Conservation (phyloP, 2,888 invertebrate genomes). For the Halictus ligatus region DNA sequence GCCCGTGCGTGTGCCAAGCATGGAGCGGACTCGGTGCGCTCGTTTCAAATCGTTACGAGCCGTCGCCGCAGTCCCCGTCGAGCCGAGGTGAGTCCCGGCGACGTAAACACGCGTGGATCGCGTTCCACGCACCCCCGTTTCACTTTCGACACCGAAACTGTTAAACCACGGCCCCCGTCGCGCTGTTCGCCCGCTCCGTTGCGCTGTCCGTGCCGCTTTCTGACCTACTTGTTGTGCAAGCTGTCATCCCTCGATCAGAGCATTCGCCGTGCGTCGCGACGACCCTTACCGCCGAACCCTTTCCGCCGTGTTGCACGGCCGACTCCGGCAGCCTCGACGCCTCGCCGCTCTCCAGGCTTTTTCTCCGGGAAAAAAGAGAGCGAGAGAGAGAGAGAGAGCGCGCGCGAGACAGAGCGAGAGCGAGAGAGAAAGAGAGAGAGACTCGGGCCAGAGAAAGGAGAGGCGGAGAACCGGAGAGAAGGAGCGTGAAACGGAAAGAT, state of each 20-base stretch:
- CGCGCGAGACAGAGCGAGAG: not conserved
- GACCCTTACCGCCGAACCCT: slow-evolving; percentile 24
- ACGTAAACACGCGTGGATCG: slow-evolving; percentile 58
- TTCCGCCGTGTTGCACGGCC: not conserved
- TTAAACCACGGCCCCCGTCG: slow-evolving; percentile 8
- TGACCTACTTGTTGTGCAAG: slow-evolving; percentile 76
- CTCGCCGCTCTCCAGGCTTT: slow-evolving; percentile 31
- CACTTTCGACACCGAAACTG: slow-evolving; percentile 21
- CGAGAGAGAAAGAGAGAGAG: not conserved
- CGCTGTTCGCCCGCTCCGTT: slow-evolving; percentile 8
- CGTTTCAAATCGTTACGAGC: slow-evolving; percentile 78
- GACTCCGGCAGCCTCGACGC: slow-evolving; percentile 7
- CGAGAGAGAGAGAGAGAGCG: not conserved
- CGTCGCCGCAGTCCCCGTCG: slow-evolving; percentile 69
- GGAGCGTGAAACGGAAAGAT: slow-evolving; percentile 54
- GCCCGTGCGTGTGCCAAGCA: slow-evolving; percentile 73
- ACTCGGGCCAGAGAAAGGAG: slow-evolving; percentile 7
- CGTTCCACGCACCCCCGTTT: slow-evolving; percentile 23
- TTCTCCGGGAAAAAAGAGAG: slow-evolving; percentile 14
- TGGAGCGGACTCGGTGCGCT: slow-evolving; percentile 76
- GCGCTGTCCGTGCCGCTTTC: slow-evolving; percentile 32
- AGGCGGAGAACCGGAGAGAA: slow-evolving; percentile 29
- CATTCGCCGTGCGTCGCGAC: slow-evolving; percentile 23
- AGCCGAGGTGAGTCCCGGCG: slow-evolving; percentile 62
- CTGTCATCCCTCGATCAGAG: slow-evolving; percentile 70